Percentiles rank a stretch among this genome's conserved stretches.
phyloP scores from a whole-genome alignment of 1,140 invertebrate genomes.

The Leptinotarsa undecemlineata region DNA sequence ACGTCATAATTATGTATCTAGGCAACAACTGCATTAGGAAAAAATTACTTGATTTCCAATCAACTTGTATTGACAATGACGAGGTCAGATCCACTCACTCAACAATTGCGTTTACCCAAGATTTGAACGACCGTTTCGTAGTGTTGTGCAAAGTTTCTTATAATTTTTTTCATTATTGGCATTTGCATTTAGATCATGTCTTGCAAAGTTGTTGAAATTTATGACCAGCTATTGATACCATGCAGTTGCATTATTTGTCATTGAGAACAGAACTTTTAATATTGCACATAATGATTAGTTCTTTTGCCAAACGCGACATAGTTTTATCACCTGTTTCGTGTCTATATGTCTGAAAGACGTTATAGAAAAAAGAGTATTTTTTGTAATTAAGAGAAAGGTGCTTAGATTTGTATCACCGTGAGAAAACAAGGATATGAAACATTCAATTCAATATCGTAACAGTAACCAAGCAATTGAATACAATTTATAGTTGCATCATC shows the following conservation, averaged over 20 bases:
- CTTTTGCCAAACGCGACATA: no score
- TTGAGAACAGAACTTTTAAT: neutral
- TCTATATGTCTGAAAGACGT: no score
- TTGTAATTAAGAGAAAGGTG: no score
- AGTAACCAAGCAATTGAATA: no score
- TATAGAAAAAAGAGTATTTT: no score
- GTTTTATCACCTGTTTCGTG: no score
- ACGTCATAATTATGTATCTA: no score
- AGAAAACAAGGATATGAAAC: no score
- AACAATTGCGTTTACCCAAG: neutral
- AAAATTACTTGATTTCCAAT: neutral
- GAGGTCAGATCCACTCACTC: neutral
- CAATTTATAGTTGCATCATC: no score
- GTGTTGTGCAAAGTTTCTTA: neutral
- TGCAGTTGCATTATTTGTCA: constrained; percentile 4
- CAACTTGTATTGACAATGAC: neutral
- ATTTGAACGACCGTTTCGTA: neutral
- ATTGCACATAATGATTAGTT: neutral
- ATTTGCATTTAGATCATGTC: constrained; percentile 6
- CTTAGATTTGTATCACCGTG: no score
- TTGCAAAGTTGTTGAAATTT: neutral
- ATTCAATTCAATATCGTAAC: no score
- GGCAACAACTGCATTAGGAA: neutral
- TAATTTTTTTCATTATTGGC: neutral
- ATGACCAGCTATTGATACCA: neutral